phyloP scores from a whole-genome alignment of 2,797 vertebrate genomes.

The Tapirus indicus region DNA sequence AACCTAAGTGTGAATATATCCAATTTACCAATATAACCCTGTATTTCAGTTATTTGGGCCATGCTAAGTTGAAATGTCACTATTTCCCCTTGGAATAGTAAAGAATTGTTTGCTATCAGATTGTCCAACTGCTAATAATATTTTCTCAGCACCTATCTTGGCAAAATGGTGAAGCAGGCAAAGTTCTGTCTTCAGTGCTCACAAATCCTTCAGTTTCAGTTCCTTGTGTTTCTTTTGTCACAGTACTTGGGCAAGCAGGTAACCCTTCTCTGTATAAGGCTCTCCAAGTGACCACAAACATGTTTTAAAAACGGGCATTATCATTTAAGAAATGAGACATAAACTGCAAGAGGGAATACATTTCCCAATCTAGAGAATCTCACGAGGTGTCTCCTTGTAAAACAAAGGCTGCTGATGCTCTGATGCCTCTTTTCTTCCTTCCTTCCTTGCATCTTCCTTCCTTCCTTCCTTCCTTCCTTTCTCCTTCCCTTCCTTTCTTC shows the following conservation, averaged over 20 bases:
- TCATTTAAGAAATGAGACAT: not conserved
- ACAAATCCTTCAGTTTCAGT: not conserved
- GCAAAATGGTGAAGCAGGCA: not conserved
- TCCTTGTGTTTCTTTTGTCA: not conserved
- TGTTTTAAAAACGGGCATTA: conserved; percentile 24
- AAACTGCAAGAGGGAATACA: not conserved
- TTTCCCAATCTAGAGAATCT: not conserved
- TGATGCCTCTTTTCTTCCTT: not conserved
- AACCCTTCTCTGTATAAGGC: not conserved
- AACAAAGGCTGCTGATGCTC: not conserved
- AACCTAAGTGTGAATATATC: not conserved
- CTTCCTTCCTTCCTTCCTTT: not conserved
- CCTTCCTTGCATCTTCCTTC: not conserved
- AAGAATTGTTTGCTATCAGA: conserved; percentile 14
- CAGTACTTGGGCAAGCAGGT: not conserved
- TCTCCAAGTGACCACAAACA: not conserved
- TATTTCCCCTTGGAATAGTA: conserved; percentile 5
- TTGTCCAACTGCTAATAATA: conserved; percentile 48
- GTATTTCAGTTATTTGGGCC: not conserved
- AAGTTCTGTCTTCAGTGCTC: not conserved
- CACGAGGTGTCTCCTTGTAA: not conserved
- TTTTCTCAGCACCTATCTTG: conserved; percentile 35
- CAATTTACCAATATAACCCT: conserved; percentile 43
- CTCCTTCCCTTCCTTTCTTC: not conserved
- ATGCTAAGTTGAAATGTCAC: conserved; percentile 11